phyloP scores from a whole-genome alignment of 2,888 invertebrate genomes.

The Liposcelis brunnea region DNA sequence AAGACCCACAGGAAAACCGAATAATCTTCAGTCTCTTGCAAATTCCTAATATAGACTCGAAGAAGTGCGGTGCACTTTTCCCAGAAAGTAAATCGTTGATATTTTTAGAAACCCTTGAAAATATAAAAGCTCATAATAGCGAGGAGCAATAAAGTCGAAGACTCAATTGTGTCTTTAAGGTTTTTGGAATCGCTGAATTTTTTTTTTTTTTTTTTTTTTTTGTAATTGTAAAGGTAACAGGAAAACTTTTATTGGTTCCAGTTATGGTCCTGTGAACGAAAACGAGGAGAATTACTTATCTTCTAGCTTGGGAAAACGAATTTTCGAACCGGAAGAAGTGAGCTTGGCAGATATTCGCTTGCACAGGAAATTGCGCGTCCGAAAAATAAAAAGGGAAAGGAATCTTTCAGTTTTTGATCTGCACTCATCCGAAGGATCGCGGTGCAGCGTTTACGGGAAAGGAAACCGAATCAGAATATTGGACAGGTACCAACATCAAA shows the following conservation, averaged over 20 bases:
- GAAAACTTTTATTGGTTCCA: not conserved
- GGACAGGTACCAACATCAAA: not conserved
- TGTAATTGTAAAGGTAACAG: not conserved
- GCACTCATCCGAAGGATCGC: constrained; percentile 25
- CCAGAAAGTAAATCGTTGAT: no score
- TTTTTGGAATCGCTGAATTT: not conserved
- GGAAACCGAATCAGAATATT: not conserved
- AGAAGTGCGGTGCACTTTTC: no score
- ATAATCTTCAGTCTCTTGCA: no score
- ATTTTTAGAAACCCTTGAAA: no score
- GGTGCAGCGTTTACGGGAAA: not conserved
- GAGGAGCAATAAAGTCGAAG: no score
- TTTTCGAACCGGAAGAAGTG: not conserved
- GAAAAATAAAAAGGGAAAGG: constrained; percentile 37
- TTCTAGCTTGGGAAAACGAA: not conserved
- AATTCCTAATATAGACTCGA: no score
- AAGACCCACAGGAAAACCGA: no score
- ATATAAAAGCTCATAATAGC: no score
- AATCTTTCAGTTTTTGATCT: constrained; percentile 37
- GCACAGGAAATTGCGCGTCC: constrained; percentile 38
- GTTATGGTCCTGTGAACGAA: not conserved
- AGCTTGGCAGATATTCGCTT: constrained; percentile 23
- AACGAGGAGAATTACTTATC: not conserved
- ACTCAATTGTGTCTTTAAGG: no score
- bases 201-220: not conserved